Evolutionary conservation across 2,797 vertebrate genomes (phyloP).

Genomic region (Pseudocheirus occidentalis): DNA sequence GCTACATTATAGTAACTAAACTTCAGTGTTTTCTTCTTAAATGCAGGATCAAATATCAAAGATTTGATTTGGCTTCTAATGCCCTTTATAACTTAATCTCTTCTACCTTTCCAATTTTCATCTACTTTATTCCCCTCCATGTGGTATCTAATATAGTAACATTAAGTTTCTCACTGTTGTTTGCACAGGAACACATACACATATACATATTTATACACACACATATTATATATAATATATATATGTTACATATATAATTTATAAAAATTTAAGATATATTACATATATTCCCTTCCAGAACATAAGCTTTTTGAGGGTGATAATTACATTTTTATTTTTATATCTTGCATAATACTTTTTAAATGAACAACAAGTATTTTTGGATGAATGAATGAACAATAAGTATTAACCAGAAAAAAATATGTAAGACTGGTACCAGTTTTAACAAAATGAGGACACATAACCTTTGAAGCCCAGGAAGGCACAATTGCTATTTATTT

Average conservation of each 20-base stretch:
- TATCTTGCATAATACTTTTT: background rate
- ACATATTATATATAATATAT: background rate
- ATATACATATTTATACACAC: background rate
- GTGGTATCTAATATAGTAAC: background rate
- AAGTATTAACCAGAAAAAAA: background rate
- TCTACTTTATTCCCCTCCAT: background rate
- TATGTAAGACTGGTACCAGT: background rate
- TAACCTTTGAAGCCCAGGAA: background rate
- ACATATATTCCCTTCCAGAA: background rate
- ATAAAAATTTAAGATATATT: background rate
- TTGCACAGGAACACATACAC: background rate
- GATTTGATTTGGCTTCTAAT: background rate
- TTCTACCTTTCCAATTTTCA: background rate
- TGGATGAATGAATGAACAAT: background rate
- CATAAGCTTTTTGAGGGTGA: background rate
- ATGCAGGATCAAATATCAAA: background rate
- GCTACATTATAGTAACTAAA: background rate
- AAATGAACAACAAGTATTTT: background rate
- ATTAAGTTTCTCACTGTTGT: background rate
- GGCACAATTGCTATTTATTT: background rate
- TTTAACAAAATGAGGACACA: background rate
- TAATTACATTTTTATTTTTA: background rate
- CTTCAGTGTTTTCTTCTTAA: background rate
- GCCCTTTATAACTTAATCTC: background rate
- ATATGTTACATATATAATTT: background rate